A percentile compares a stretch with the other conserved stretches of the same genome.
Conservation (phyloP, 2,113 vertebrate species). For the Poeciliopsis occidentalis region DNA sequence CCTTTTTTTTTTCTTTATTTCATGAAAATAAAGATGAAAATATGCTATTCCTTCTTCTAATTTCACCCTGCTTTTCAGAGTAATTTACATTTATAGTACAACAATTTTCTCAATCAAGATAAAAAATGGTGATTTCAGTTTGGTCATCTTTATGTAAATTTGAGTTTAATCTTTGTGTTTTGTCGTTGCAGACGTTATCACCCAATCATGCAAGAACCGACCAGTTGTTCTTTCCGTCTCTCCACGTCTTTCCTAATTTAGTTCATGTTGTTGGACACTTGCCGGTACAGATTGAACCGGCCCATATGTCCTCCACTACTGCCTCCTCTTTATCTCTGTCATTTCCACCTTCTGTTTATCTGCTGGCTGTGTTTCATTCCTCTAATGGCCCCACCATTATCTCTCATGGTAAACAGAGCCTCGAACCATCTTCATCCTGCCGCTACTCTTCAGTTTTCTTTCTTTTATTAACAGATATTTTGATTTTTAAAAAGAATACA, state of each 20-base stretch:
- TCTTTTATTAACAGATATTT: constrained; percentile 14
- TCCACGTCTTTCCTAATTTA: constrained; percentile 13
- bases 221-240: constrained; percentile 13
- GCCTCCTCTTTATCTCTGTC: constrained; percentile 42
- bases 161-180: background rate
- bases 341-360: constrained; percentile 57
- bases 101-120: background rate
- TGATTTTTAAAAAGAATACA: background rate
- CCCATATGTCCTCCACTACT: constrained; percentile 27
- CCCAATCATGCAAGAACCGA: constrained; percentile 6
- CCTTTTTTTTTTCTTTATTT: too few relatives aligned
- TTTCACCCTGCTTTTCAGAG: too few relatives aligned
- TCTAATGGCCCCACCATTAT: constrained; percentile 55
- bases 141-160: background rate
- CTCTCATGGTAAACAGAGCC: constrained; percentile 37
- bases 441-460: constrained; percentile 21
- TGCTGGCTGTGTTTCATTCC: constrained; percentile 37
- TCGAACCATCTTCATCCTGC: constrained; percentile 41
- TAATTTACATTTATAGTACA: too few relatives aligned
- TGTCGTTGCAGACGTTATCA: background rate
- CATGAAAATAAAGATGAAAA: too few relatives aligned
- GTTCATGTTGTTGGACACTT: constrained; percentile 14
- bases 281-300: constrained; percentile 35
- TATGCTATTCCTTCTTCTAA: too few relatives aligned
- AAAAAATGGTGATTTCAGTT: background rate